A percentile compares a stretch with the other conserved stretches of the same genome.
These are phyloP conservation scores for Psilanteris sp. DNA, from an alignment of 1,140 invertebrate genomes.

Conservation along the genomic window DNA sequence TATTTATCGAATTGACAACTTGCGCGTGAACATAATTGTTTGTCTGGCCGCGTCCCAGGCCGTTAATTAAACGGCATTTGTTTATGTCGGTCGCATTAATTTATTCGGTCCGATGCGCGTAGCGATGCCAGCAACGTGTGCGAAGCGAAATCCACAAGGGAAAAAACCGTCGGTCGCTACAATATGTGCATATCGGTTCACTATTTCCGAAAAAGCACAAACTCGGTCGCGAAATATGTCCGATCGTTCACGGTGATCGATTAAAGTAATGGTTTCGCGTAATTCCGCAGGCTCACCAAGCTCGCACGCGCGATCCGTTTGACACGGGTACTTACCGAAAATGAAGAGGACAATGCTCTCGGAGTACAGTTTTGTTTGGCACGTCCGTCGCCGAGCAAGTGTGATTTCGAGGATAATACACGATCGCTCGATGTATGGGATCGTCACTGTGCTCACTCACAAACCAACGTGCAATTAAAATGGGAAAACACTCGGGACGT, in stretches of 20 bases:
- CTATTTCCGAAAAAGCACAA: background rate
- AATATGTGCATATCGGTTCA: background rate
- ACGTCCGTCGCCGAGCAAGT: slow-evolving; percentile 43
- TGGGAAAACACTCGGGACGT: background rate
- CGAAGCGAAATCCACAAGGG: slow-evolving; percentile 2
- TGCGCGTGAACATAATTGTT: too few relatives aligned
- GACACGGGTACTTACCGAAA: slow-evolving; percentile 56
- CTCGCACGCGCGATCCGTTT: background rate
- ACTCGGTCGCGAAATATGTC: background rate
- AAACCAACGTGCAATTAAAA: background rate
- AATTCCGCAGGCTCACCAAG: background rate
- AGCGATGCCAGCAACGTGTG: too few relatives aligned
- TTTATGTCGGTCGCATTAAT: too few relatives aligned
- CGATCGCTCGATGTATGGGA: slow-evolving; percentile 26
- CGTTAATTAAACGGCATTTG: too few relatives aligned
- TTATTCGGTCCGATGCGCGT: too few relatives aligned
- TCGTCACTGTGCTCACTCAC: slow-evolving; percentile 5
- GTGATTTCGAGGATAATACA: slow-evolving; percentile 45
- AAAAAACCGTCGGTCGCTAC: background rate
- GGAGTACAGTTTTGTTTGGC: slow-evolving; percentile 51
- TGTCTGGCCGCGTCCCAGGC: too few relatives aligned
- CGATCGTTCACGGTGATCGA: background rate
- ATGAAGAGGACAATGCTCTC: slow-evolving; percentile 63
- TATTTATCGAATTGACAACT: too few relatives aligned
- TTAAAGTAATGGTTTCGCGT: background rate